A percentile compares a stretch with the other conserved stretches of the same genome.
Evolutionary conservation across 2,797 vertebrate genomes (phyloP).

Genomic region (Sphaeramia orbicularis): DNA sequence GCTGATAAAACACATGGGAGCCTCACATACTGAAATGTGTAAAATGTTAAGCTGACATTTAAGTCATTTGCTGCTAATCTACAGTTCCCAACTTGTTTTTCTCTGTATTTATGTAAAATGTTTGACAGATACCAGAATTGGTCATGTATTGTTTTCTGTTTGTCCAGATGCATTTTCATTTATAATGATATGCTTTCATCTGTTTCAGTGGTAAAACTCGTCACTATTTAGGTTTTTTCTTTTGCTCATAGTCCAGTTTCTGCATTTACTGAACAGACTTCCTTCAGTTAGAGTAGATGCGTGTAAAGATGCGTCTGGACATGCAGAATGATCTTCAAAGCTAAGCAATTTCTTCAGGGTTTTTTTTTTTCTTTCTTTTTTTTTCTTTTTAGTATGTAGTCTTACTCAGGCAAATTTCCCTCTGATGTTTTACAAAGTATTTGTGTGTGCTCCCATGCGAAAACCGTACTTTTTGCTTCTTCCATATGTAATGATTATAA

Average conservation of each 20-base stretch:
- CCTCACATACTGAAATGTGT: conserved; percentile 44
- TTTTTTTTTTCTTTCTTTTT: conserved; percentile 7
- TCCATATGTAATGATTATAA: conserved; percentile 17
- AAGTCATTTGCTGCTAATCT: conserved; percentile 54
- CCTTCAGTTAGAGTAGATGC: conserved; percentile 1
- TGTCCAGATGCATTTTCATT: conserved; percentile 69
- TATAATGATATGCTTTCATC: background rate
- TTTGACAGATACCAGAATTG: conserved; percentile 14
- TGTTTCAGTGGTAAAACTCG: background rate
- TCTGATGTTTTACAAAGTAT: background rate
- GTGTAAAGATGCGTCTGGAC: conserved; percentile 70
- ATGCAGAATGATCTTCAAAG: conserved; percentile 55
- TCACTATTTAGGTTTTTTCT: background rate
- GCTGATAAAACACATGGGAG: conserved; percentile 64
- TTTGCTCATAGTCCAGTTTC: background rate
- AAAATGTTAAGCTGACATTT: conserved; percentile 28
- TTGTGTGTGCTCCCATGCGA: conserved; percentile 42
- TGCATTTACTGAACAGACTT: conserved; percentile 5
- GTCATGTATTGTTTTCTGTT: conserved; percentile 59
- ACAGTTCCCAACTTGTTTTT: conserved; percentile 40
- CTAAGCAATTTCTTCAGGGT: background rate
- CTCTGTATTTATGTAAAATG: conserved; percentile 42
- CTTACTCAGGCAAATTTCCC: conserved; percentile 20
- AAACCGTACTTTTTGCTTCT: conserved; percentile 23
- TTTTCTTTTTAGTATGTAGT: conserved; percentile 3